These are phyloP conservation scores for Hipposideros armiger DNA, from an alignment of 2,113 vertebrate species.

Conservation along the genomic window DNA sequence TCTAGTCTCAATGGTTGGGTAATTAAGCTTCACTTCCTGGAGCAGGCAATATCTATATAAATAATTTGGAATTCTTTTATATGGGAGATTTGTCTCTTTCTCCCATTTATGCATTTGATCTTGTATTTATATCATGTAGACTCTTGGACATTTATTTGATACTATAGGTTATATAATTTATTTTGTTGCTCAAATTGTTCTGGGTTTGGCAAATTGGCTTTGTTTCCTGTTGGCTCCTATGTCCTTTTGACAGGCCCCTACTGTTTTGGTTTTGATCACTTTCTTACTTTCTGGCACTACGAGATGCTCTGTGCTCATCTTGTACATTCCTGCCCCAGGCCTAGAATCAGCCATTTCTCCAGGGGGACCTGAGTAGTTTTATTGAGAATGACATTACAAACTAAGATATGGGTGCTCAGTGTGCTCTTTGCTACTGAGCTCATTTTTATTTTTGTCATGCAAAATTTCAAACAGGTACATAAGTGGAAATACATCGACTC, in stretches of 20 bases:
- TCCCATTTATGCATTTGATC: neutral
- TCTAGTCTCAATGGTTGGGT: neutral
- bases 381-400: neutral
- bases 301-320: neutral
- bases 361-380: neutral
- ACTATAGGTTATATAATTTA: neutral
- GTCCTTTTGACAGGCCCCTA: neutral
- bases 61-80: neutral
- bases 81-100: neutral
- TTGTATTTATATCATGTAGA: neutral
- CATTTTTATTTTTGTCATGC: neutral
- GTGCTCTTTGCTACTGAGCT: neutral
- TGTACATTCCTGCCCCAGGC: neutral
- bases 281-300: neutral
- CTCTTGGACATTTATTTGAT: neutral
- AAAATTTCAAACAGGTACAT: neutral
- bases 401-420: neutral
- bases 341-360: neutral
- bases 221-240: neutral
- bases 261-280: neutral
- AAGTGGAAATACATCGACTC: neutral
- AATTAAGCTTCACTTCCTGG: neutral
- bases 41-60: neutral
- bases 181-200: neutral
- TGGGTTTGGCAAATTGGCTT: neutral